Percentiles rank a stretch among this genome's conserved stretches.
These are phyloP conservation scores for Hydrocynus forskahlii DNA, from an alignment of 2,797 vertebrate species.

Conservation along the genomic window DNA sequence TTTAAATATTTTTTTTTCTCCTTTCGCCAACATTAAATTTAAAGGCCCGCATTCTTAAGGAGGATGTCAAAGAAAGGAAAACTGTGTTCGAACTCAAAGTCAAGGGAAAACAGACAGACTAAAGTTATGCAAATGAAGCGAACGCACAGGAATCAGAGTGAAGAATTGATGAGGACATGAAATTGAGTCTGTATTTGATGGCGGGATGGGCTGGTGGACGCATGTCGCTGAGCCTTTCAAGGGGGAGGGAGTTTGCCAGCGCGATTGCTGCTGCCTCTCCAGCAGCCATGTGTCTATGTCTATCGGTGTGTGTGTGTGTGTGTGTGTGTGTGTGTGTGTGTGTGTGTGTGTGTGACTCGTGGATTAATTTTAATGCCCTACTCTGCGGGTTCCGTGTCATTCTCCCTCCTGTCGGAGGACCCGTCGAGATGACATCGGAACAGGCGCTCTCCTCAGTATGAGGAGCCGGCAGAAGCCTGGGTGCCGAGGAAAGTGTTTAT, in stretches of 20 bases:
- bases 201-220: constrained; percentile 72
- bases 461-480: constrained; percentile 68
- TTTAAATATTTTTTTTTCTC: constrained; percentile 68
- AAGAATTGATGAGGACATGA: constrained; percentile 85
- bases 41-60: constrained; percentile 69
- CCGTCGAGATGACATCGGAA: constrained; percentile 88
- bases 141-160: constrained; percentile 73
- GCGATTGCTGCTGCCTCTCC: constrained; percentile 17
- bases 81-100: constrained; percentile 58
- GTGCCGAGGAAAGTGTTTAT: constrained; percentile 84
- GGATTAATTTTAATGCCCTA: constrained; percentile 95
- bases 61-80: constrained; percentile 64
- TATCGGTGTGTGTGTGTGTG: not conserved
- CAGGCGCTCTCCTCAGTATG: constrained; percentile 89
- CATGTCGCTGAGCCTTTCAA: constrained; percentile 79
- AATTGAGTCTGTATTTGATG: constrained; percentile 71
- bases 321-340: constrained; percentile 57
- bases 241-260: not conserved
- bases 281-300: constrained; percentile 68
- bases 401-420: constrained; percentile 76
- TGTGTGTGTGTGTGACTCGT: constrained; percentile 76
- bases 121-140: constrained; percentile 78
- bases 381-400: constrained; percentile 89
- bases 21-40: constrained; percentile 72
- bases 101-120: constrained; percentile 62